Base-by-base conservation (phyloP, 2,888 invertebrate species). In the Eupithecia tripunctaria region DNA sequence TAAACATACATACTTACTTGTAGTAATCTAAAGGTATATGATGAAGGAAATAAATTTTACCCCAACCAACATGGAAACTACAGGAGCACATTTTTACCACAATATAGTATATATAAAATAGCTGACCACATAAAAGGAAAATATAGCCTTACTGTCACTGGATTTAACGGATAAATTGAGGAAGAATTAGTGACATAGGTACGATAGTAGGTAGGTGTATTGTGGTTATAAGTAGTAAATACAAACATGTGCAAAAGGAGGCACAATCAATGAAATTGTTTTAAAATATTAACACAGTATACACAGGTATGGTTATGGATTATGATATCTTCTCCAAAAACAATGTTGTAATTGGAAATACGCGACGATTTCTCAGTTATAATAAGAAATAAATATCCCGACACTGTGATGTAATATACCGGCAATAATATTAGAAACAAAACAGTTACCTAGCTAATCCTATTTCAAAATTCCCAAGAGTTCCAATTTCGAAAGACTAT, bases 401-500 rank as follows among this genome's bases (percentile, higher is more conserved):
- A 56, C 14, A 12, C 29, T 29, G 18, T 15, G 60, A n/a, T 29
- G 60, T 29, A 60, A n/a, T 18, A 21, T 56, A 67, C 3, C 21
- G 12, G 21, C 29, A 67, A 66, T 29, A 59, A 59, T 60, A 43
- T 51, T 12, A 60, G 43, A 27, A 36, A 47, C 43, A 64, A 18
- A 64, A 64, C 14, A 21, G 15, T 64, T 59, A 38, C 64, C 43
- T 64, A 38, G 47, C 25, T 51, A 72, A 66, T 43, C 41, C 65
- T 27, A 65, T 66, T 69, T 73, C 41, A 15, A 56, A 70, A 64
- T 15, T 59, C 27, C 29, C 21, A 29, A 47, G 25, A 65, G 43
- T 65, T 43, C 36, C n/a, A 25, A 59, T 67, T 68, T 71, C 27
- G 12, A 65, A 71, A 68, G 38, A 66, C 38, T 25, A 62, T 29